Conservation (phyloP, 2,888 invertebrate species). For the Heteropelma amictum region DNA sequence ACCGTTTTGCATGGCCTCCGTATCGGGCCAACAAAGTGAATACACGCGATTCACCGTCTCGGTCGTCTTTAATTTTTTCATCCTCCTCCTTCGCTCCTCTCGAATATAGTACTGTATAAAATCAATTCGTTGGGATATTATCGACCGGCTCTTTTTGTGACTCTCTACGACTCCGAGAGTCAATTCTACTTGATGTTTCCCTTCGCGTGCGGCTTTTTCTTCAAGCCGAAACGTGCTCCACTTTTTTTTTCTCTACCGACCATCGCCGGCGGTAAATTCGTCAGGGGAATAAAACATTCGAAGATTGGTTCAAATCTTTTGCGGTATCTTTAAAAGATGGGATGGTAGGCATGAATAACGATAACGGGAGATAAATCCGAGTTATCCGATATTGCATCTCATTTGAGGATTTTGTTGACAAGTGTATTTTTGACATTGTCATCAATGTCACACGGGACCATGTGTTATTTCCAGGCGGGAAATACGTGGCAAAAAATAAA, state of each 20-base stretch:
- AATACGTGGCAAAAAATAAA: too few species aligned
- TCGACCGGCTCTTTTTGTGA: conserved; percentile 52
- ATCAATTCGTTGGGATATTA: conserved; percentile 20
- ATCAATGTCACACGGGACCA: too few species aligned
- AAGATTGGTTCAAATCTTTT: not conserved
- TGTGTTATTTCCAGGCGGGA: too few species aligned
- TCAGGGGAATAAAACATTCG: conserved; percentile 12
- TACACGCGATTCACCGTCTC: conserved; percentile 61
- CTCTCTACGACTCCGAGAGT: conserved; percentile 48
- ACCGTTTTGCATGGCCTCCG: conserved; percentile 13
- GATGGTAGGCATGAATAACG: not conserved
- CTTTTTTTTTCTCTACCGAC: conserved; percentile 35
- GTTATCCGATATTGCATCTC: not conserved
- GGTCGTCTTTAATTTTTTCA: conserved; percentile 29
- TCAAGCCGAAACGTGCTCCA: not conserved
- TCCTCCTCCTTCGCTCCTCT: conserved; percentile 4
- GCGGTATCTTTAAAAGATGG: not conserved
- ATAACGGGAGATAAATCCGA: not conserved
- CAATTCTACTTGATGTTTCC: conserved; percentile 34
- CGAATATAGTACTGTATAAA: conserved; percentile 5
- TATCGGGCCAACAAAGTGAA: not conserved
- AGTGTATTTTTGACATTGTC: too few species aligned
- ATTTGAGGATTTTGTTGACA: too few species aligned
- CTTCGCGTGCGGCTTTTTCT: not conserved
- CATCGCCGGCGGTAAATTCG: conserved; percentile 2